These are phyloP conservation scores for Mesochorus sp. DNA, from an alignment of 2,888 invertebrate genomes.

Conservation along the genomic window DNA sequence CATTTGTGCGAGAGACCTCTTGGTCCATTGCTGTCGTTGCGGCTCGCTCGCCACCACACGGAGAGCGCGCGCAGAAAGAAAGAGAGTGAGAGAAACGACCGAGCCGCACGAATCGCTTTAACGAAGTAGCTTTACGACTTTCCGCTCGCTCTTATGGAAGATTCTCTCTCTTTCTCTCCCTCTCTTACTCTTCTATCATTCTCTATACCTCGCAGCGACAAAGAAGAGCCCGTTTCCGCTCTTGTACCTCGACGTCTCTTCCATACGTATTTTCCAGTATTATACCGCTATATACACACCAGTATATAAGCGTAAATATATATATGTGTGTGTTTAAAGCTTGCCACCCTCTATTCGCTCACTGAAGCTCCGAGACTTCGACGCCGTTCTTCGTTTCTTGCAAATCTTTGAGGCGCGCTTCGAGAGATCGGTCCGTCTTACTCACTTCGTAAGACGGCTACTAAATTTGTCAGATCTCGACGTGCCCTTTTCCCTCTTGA, in stretches of 20 bases:
- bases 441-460: slow-evolving; percentile 44
- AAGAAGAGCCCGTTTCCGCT: slow-evolving; percentile 23
- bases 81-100: slow-evolving; percentile 48
- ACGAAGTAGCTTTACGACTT: slow-evolving; percentile 65
- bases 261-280: not conserved
- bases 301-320: not conserved
- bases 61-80: slow-evolving; percentile 25
- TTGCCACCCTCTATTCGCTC: slow-evolving; percentile 34
- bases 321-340: not conserved
- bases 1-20: not conserved
- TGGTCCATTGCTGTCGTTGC: slow-evolving; percentile 19
- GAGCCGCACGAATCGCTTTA: slow-evolving; percentile 60
- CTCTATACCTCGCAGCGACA: slow-evolving; percentile 24
- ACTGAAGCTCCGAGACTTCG: slow-evolving; percentile 16
- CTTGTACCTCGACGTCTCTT: slow-evolving; percentile 6
- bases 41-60: slow-evolving; percentile 26
- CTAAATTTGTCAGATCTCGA: slow-evolving; percentile 56
- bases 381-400: slow-evolving; percentile 36
- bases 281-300: too few species aligned
- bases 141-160: slow-evolving; percentile 49
- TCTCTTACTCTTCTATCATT: slow-evolving; percentile 20
- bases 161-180: slow-evolving; percentile 1
- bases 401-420: slow-evolving; percentile 21
- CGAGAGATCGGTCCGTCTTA: slow-evolving; percentile 36
- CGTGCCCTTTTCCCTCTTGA: slow-evolving; percentile 12